Conservation (phyloP, 2,888 invertebrate genomes). For the Luperina testacea region DNA sequence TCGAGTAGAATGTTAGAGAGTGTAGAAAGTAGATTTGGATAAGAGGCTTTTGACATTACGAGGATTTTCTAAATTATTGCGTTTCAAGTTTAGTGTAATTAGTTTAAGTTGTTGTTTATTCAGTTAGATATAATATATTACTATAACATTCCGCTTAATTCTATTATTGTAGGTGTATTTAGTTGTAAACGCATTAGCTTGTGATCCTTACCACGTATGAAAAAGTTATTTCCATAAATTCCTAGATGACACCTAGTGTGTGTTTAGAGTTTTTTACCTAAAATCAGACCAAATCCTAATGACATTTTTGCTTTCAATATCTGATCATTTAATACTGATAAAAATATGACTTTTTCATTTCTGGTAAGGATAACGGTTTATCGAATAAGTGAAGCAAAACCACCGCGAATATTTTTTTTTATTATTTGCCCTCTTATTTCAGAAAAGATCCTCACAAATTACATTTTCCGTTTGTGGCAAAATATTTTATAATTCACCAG, state of each 20-base stretch:
- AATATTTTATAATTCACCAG: not conserved
- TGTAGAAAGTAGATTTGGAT: slow-evolving; percentile 44
- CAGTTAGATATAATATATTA: slow-evolving; percentile 56
- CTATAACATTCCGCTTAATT: slow-evolving; percentile 79
- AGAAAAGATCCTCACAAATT: not conserved
- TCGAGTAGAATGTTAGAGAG: slow-evolving; percentile 45
- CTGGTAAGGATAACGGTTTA: slow-evolving; percentile 44
- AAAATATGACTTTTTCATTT: slow-evolving; percentile 17
- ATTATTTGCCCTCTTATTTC: not conserved
- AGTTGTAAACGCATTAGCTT: slow-evolving; percentile 30
- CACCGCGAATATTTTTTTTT: slow-evolving; percentile 70
- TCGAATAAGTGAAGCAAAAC: slow-evolving; percentile 72
- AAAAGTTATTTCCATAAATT: not conserved
- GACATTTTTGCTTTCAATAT: not conserved
- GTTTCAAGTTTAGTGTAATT: slow-evolving; percentile 31
- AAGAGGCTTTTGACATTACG: slow-evolving; percentile 13
- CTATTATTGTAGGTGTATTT: slow-evolving; percentile 1
- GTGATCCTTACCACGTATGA: slow-evolving; percentile 28
- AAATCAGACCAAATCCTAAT: not conserved
- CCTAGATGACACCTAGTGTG: not conserved
- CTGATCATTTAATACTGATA: not conserved
- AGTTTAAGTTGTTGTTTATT: slow-evolving; percentile 46
- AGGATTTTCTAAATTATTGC: slow-evolving; percentile 36
- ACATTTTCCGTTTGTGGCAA: not conserved
- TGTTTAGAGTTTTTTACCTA: not conserved